Evolutionary conservation across 2,888 invertebrate genomes (phyloP), one percentile per base, ranked within the genome.

Genomic region (Nephrocerus scutellatus): DNA sequence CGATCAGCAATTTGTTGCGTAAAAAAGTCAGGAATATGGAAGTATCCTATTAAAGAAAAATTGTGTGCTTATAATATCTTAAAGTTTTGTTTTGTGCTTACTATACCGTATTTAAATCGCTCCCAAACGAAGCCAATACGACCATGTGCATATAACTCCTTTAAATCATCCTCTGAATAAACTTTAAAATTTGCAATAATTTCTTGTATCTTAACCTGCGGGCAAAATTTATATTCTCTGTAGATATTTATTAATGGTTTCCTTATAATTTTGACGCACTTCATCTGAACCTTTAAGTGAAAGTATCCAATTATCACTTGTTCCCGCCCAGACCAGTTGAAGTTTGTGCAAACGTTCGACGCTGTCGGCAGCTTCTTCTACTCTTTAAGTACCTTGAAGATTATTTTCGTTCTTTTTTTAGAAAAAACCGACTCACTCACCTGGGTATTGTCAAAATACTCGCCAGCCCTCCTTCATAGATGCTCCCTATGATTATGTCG

Each of bases 391-490:
- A 26, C 31, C 38, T 38, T 20, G 14, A 10, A 19, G 9, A 15
- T 3, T n/a, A n/a, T n/a, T n/a, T n/a, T n/a, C n/a, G n/a, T 6
- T 25, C 5, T 12, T 6, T 9, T 25, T 6, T 13, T n/a, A 7
- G 21, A 8, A n/a, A 12, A 1, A 10, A 20, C 14, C 16, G 18
- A 20, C 24, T 16, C 3, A 48, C 53, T 55, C 49, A 71, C 68
- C 70, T 73, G 1, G 81, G 81, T 9, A 81, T 70, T 0, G 82
- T 82, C 55, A 82, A 74, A 24, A 78, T 75, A 8, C 77, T 74
- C 1, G 82, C 73, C 12, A 82, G 63, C 3, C 81, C 82, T 34
- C 80, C 79, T 24, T 76, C 72, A 52, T 82, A 82, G 0, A 76
- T 72, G 39, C 76, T 77, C 14, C 75, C 74, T 32, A 81, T 55